Evolutionary conservation across 2,797 vertebrate species (phyloP), one percentile per base, ranked within the genome.

Genomic region (Lycodopsis pacificus): DNA sequence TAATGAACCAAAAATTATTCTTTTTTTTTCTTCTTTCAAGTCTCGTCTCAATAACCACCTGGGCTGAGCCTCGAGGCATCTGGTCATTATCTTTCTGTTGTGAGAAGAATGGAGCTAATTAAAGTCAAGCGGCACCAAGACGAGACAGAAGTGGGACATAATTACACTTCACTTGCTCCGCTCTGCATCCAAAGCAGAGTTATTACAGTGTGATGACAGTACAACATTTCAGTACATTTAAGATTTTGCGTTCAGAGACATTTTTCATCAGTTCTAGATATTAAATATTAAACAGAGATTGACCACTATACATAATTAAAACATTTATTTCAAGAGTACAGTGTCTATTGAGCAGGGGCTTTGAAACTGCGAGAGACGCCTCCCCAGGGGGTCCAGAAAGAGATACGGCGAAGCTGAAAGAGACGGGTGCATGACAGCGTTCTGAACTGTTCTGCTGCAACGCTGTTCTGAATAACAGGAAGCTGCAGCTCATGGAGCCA

Each of bases 31-130:
- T 32, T 32, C 65, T 85, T 87, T 87, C 76, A 87, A 86, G 72
- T 82, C 58, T 62, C 14, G 5, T 85, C 81, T 86, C 72, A 53
- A 74, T 81, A 86, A 81, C 81, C 81, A 90, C 83, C 82, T 90
- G 82, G 77, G 74, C 58, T 65, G 67, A 70, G 77, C 84, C 84
- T 84, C 4, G 4, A 87, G 86, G 85, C 88, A 83, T 80, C 79
- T 83, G 90, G 82, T 84, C 85, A 81, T 89, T 88, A 86, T 91
- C 78, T 90, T 68, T 82, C 80, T 69, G 73, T 77, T 66, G 85
- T 86, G 78, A 82, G 74, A 80, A 87, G 83, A 90, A 86, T 86
- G 65, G 64, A 86, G 75, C 77, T 92, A 92, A 94, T 94, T 92
- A 91, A 91, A 93, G 82, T 87, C 75, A 71, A 72, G 81, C 79